Conservation (phyloP, 2,888 invertebrate species). For the Melolontha melolontha region DNA sequence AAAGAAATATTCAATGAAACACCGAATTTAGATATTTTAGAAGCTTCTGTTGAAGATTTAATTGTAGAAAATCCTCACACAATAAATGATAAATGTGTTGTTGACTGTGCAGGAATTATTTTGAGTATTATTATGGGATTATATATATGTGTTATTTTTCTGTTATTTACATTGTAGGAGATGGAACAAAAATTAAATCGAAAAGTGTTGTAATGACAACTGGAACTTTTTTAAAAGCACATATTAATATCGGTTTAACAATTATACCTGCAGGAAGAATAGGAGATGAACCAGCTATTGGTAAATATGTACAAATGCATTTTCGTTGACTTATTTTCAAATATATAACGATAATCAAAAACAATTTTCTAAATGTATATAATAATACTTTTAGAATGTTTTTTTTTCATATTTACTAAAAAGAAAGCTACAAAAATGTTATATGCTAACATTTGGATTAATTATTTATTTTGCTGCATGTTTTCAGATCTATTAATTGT, state of each 20-base stretch:
- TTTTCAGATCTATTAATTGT: too few relatives aligned
- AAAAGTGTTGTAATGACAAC: constrained; percentile 84
- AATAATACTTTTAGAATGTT: too few relatives aligned
- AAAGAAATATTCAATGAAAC: constrained; percentile 73
- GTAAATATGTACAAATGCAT: too few relatives aligned
- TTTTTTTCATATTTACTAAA: too few relatives aligned
- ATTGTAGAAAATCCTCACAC: constrained; percentile 66
- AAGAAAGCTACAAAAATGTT: too few relatives aligned
- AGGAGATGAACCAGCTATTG: constrained; percentile 82
- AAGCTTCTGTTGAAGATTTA: constrained; percentile 84
- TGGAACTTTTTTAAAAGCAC: constrained; percentile 88
- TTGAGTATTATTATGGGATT: too few relatives aligned
- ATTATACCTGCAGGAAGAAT: constrained; percentile 82
- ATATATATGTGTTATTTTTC: constrained; percentile 46
- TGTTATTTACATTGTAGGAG: constrained; percentile 62
- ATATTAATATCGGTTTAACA: constrained; percentile 85
- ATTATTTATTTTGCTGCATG: too few relatives aligned
- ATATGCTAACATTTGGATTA: too few relatives aligned
- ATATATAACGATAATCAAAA: too few relatives aligned
- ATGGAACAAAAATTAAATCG: constrained; percentile 71
- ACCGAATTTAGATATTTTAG: constrained; percentile 75
- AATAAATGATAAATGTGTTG: constrained; percentile 49
- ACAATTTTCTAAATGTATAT: too few relatives aligned
- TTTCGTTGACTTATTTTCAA: too few relatives aligned
- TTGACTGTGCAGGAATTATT: constrained; percentile 68